phyloP scores from a whole-genome alignment of 2,888 invertebrate species.

The Metellina segmentata region DNA sequence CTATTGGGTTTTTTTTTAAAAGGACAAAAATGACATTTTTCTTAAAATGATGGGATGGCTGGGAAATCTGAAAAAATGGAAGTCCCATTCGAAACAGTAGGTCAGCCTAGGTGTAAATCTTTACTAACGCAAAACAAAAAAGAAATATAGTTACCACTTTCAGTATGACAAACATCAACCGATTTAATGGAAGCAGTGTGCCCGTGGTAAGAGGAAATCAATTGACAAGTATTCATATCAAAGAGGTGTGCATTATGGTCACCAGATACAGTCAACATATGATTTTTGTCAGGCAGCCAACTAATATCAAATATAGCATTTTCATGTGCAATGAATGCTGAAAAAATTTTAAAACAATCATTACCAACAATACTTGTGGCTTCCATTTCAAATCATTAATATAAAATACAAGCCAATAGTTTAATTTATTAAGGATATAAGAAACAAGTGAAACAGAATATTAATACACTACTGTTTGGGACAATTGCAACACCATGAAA shows the following conservation, averaged over 20 bases:
- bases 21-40: too few species aligned
- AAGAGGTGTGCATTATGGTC: slow-evolving; percentile 91
- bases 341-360: not conserved
- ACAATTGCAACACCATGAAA: too few species aligned
- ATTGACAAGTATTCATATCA: slow-evolving; percentile 83
- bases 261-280: slow-evolving; percentile 91
- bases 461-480: too few species aligned
- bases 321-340: slow-evolving; percentile 84
- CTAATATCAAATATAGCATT: slow-evolving; percentile 95
- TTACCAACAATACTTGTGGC: not conserved
- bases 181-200: slow-evolving; percentile 92
- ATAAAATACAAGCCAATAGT: not conserved
- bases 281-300: slow-evolving; percentile 89
- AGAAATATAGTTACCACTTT: slow-evolving; percentile 28
- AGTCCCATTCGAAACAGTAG: too few species aligned
- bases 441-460: not conserved
- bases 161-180: slow-evolving; percentile 86
- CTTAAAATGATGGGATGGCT: too few species aligned
- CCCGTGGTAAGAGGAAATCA: slow-evolving; percentile 84
- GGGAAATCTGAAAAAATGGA: too few species aligned
- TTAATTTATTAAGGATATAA: not conserved
- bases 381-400: not conserved
- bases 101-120: too few species aligned
- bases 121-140: not conserved
- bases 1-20: too few species aligned